Evolutionary conservation across 35 echinoderm and acorn worm genomes (phyloP).

Genomic region (Nesometra sesokonis): DNA sequence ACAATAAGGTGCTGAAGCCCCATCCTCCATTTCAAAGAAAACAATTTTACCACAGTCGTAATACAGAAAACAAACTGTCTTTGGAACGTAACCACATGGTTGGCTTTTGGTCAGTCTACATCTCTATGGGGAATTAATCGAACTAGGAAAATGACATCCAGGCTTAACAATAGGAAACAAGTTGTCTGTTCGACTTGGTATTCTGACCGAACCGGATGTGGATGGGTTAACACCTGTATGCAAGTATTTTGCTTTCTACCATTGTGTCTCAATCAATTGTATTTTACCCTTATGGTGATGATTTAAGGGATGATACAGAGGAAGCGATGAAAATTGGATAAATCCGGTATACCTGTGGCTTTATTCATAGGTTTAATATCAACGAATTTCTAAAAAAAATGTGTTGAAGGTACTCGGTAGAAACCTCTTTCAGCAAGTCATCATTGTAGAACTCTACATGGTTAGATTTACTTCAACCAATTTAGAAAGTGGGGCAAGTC

Average conservation of each 20-base stretch:
- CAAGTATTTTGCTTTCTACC: neutral
- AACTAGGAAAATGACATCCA: neutral
- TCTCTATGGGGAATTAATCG: neutral
- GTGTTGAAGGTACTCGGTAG: no score
- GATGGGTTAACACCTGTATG: neutral
- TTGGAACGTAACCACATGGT: neutral
- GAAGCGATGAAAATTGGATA: neutral
- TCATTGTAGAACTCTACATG: no score
- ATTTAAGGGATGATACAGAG: neutral
- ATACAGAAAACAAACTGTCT: neutral
- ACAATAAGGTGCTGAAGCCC: no score
- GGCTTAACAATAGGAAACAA: neutral
- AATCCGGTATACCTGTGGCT: neutral
- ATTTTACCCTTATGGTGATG: neutral
- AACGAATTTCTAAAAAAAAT: no score
- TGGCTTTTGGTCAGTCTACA: neutral
- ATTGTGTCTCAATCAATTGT: neutral
- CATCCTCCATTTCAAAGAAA: no score
- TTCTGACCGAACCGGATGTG: neutral
- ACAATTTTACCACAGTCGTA: no score
- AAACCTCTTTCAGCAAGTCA: no score
- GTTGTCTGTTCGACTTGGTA: neutral
- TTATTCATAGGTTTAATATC: no score
- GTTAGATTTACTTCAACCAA: no score
- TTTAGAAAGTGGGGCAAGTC: no score